A percentile compares a stretch with the other conserved stretches of the same genome.
These are phyloP conservation scores for Halocaridina rubra DNA, from an alignment of 2,888 invertebrate species.

Conservation along the genomic window DNA sequence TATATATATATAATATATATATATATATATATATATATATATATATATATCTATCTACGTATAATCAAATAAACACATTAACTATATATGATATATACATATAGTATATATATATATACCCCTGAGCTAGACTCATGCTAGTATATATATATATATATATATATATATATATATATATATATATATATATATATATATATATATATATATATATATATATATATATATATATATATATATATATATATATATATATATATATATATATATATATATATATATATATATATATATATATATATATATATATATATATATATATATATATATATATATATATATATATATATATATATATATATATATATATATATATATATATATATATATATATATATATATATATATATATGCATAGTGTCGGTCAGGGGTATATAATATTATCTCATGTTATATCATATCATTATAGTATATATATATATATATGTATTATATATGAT, in stretches of 20 bases:
- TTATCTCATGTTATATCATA: too few relatives aligned
- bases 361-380: background rate
- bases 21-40: background rate
- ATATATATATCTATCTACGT: too few relatives aligned
- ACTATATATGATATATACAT: too few relatives aligned
- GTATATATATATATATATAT: slow-evolving; percentile 30
- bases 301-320: slow-evolving; percentile 13
- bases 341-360: slow-evolving; percentile 11
- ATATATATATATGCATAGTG: slow-evolving; percentile 22
- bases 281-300: slow-evolving; percentile 20
- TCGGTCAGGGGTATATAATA: too few relatives aligned
- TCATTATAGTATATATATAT: too few relatives aligned
- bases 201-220: slow-evolving; percentile 14
- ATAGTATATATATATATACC: too few relatives aligned
- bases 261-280: slow-evolving; percentile 16
- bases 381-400: slow-evolving; percentile 10
- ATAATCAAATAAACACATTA: too few relatives aligned
- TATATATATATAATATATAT: slow-evolving; percentile 27
- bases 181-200: slow-evolving; percentile 10
- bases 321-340: slow-evolving; percentile 19
- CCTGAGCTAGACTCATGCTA: too few relatives aligned
- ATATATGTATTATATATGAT: too few relatives aligned
- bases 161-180: slow-evolving; percentile 15
- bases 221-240: slow-evolving; percentile 27
- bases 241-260: slow-evolving; percentile 4